Evolutionary conservation across 2,113 vertebrate species (phyloP), one percentile per base, ranked within the genome.

Genomic region (Crocuta crocuta): DNA sequence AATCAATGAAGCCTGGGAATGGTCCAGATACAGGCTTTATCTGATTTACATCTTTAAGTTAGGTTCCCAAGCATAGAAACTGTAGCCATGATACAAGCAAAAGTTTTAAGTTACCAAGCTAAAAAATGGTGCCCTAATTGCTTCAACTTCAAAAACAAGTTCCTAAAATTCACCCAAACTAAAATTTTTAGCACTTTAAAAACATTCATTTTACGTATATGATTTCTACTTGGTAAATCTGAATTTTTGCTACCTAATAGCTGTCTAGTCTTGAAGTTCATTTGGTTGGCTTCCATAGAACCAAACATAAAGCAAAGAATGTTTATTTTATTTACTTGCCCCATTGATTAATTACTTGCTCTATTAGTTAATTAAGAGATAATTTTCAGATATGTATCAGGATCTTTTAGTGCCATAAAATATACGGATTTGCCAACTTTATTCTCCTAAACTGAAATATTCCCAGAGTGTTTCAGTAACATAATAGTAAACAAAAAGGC

Each of bases 311-410:
- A 65, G 43, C 61, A 89, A 35, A 81, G 24, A 7, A 48, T 91
- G 1, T 66, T 89, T 80, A 71, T 73, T 96, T 87, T 87, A 19
- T 63, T 82, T 96, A 50, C 61, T 79, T 94, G 2, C 6, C 35
- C 5, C 61, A 83, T 19, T 65, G 53, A 71, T 33, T 89, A 35
- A 79, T 83, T 48, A 31, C 26, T 16, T 76, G 7, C 6, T 15
- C 2, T 71, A 86, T 23, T 63, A 45, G 78, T 28, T 86, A 35
- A 79, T 87, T 26, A 76, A 66, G 16, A 79, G 9, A 50, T 90
- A 33, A 83, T 90, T 95, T 91, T 85, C 50, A 93, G n/a, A 80
- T 89, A 89, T 66, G 68, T 86, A 26, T 86, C 33, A 86, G 63
- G 79, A 96, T 89, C 2, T 55, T 90, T 78, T 12, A 48, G 33